phyloP scores from a whole-genome alignment of 2,888 invertebrate genomes.

The Cataglyphis rosenhaueri region DNA sequence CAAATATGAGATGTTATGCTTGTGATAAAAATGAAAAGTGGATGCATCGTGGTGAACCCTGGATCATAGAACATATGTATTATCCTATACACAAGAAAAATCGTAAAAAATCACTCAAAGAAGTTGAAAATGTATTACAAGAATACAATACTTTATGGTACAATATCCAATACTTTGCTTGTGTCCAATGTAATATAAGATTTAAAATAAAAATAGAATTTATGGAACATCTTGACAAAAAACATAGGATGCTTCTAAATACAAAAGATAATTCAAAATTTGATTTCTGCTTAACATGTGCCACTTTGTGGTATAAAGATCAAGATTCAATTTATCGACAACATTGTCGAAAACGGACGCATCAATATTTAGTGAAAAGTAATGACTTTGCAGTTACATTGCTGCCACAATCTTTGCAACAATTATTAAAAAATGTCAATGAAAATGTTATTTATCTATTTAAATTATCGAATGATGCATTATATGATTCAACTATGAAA shows the following conservation, averaged over 20 bases:
- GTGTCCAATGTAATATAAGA: conserved; percentile 61
- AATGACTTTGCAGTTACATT: conserved; percentile 66
- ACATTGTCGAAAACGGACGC: conserved; percentile 71
- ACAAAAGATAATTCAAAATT: neutral
- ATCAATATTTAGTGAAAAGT: conserved; percentile 72
- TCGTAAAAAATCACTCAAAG: neutral
- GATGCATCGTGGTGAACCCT: neutral
- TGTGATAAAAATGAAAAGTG: conserved; percentile 9
- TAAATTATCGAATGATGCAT: conserved; percentile 58
- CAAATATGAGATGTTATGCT: conserved; percentile 24
- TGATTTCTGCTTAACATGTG: conserved; percentile 75
- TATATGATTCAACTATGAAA: conserved; percentile 49
- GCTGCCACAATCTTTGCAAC: conserved; percentile 57
- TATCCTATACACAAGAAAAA: neutral
- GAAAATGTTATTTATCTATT: conserved; percentile 56
- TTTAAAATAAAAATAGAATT: conserved; percentile 67
- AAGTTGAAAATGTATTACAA: conserved; percentile 18
- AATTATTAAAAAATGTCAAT: conserved; percentile 50
- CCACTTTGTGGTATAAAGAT: conserved; percentile 72
- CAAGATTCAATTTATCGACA: conserved; percentile 16
- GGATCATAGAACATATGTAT: conserved; percentile 16
- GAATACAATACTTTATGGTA: conserved; percentile 61
- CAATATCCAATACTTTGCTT: conserved; percentile 70
- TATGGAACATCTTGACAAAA: conserved; percentile 63
- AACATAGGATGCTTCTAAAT: conserved; percentile 15